Conservation (phyloP, 2,888 invertebrate genomes). For the Erpobdella octoculata region DNA sequence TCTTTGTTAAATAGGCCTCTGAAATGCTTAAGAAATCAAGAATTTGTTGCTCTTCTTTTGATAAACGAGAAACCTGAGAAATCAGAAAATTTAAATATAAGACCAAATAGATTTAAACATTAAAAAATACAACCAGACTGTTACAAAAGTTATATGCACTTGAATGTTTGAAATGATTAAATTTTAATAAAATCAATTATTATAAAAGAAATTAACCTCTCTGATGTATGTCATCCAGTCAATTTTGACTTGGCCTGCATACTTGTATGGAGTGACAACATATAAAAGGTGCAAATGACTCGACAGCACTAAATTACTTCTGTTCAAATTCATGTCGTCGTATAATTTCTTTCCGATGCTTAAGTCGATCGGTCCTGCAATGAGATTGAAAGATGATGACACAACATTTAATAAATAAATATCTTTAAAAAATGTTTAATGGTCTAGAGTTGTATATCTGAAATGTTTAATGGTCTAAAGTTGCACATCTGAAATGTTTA, state of each 20-base stretch:
- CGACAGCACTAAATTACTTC: conserved; percentile 67
- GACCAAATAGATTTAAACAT: background rate
- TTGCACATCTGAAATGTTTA: background rate
- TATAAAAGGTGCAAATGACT: conserved; percentile 79
- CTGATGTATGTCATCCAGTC: conserved; percentile 48
- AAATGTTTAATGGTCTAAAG: background rate
- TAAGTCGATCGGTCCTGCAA: conserved; percentile 72
- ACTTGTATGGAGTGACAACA: conserved; percentile 72
- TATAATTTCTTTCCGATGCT: conserved; percentile 65
- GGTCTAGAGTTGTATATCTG: background rate
- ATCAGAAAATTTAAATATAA: background rate
- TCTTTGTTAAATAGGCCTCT: background rate
- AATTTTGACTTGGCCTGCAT: conserved; percentile 41
- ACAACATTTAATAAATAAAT: background rate
- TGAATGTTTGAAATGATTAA: no score
- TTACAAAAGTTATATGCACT: no score
- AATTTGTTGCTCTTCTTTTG: no score
- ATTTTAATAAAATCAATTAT: background rate
- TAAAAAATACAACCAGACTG: no score
- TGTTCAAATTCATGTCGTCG: conserved; percentile 66
- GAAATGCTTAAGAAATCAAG: no score
- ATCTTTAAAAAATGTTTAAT: background rate
- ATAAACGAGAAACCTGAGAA: background rate
- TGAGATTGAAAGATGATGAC: background rate
- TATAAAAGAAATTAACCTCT: conserved; percentile 40